A percentile compares a stretch with the other conserved stretches of the same genome.
phyloP scores from a whole-genome alignment of 2,797 vertebrate species.

The Avahi laniger region DNA sequence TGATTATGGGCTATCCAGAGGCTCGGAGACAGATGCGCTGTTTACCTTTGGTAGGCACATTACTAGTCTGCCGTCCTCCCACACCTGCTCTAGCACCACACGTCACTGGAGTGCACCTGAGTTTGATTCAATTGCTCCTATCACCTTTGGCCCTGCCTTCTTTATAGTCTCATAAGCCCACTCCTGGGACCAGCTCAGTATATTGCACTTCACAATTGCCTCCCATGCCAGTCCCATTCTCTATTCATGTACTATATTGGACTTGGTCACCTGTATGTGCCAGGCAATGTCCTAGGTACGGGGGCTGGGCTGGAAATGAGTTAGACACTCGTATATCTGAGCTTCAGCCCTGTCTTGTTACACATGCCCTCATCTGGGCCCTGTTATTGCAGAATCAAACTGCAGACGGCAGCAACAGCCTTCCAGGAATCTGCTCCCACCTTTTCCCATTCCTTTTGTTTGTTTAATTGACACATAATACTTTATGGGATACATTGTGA shows the following conservation, averaged over 20 bases:
- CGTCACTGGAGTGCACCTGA: accelerated
- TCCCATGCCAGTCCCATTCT: not conserved
- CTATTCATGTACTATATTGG: not conserved
- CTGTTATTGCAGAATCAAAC: accelerated
- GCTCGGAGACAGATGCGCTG: not conserved
- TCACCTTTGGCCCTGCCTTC: not conserved
- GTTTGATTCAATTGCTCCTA: not conserved
- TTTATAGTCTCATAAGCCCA: not conserved
- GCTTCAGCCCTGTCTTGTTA: not conserved
- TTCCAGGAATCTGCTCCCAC: not conserved
- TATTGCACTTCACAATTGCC: not conserved
- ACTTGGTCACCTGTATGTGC: not conserved
- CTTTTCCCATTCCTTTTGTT: not conserved
- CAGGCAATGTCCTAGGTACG: not conserved
- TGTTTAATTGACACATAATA: not conserved
- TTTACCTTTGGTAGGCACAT: not conserved
- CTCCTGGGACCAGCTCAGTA: not conserved
- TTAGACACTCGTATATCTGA: not conserved
- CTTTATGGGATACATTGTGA: not conserved
- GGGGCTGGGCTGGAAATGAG: not conserved
- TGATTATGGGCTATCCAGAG: not conserved
- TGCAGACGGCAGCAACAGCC: not conserved
- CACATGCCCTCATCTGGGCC: too few relatives aligned
- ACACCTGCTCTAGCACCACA: not conserved
- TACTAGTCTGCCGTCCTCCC: not conserved